A percentile compares a stretch with the other conserved stretches of the same genome.
These are phyloP conservation scores for Spea multiplicata DNA, from an alignment of 2,113 vertebrate species.

Conservation along the genomic window DNA sequence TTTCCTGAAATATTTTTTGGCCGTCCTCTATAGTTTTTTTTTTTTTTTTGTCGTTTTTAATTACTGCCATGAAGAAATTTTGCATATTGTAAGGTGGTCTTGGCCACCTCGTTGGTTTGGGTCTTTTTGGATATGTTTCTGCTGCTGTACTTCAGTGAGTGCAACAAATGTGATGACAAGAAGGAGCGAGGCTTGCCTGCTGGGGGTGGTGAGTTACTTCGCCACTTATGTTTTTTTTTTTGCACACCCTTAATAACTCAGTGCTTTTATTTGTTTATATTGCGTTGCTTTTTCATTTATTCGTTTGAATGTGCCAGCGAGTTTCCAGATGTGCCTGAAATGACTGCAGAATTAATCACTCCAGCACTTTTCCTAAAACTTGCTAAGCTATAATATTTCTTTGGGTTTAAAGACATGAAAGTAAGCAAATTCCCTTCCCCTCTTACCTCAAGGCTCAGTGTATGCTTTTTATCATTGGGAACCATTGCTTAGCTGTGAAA, in stretches of 20 bases:
- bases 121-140: slow-evolving; percentile 98
- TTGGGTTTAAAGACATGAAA: no score
- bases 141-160: slow-evolving; percentile 98
- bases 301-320: neutral
- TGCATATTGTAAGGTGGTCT: slow-evolving; percentile 98
- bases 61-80: slow-evolving; percentile 94
- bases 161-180: slow-evolving; percentile 97
- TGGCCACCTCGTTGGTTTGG: slow-evolving; percentile 98
- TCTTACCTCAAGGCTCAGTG: no score
- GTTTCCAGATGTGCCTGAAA: neutral
- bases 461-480: no score
- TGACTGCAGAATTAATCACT: neutral
- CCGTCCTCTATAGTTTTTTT: slow-evolving; percentile 35
- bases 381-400: neutral
- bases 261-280: neutral
- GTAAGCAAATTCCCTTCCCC: no score
- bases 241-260: neutral
- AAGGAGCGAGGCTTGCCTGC: slow-evolving; percentile 89
- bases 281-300: neutral
- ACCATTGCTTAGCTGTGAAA: no score
- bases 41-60: slow-evolving; percentile 67
- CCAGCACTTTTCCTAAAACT: neutral
- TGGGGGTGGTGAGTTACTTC: slow-evolving; percentile 69
- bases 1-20: slow-evolving; percentile 62
- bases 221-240: neutral